Conservation (phyloP, 2,797 vertebrate genomes). For the Botia almorhae region DNA sequence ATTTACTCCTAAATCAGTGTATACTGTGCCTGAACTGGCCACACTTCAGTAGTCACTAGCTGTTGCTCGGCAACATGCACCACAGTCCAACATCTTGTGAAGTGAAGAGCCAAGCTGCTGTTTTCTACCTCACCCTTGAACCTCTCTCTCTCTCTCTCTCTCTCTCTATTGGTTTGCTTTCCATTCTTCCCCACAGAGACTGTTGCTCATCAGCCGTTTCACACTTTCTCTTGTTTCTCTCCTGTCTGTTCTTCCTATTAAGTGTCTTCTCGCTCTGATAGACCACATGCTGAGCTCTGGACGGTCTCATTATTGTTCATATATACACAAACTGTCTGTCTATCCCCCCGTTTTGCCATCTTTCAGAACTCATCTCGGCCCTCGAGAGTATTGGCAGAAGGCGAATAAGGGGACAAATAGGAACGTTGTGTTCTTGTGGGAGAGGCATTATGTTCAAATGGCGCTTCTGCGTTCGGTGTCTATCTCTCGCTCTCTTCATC, state of each 20-base stretch:
- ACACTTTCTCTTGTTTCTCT: constrained; percentile 16
- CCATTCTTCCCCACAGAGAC: constrained; percentile 33
- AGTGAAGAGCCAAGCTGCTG: constrained; percentile 68
- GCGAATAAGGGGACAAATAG: constrained; percentile 51
- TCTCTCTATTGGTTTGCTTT: constrained; percentile 26
- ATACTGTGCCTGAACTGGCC: constrained; percentile 65
- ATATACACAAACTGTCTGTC: constrained; percentile 32
- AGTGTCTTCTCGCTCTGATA: constrained; percentile 20
- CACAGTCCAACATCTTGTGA: constrained; percentile 77
- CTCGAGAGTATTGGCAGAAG: constrained; percentile 38
- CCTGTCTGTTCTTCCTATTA: constrained; percentile 31
- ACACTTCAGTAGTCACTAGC: constrained; percentile 75
- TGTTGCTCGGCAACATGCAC: constrained; percentile 84
- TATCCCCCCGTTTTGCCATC: not conserved
- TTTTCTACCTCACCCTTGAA: constrained; percentile 64
- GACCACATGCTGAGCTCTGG: constrained; percentile 18
- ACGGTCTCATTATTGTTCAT: constrained; percentile 40
- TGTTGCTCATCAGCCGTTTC: constrained; percentile 18
- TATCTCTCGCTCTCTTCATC: constrained; percentile 29
- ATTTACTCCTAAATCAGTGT: constrained; percentile 74
- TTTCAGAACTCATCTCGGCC: constrained; percentile 11
- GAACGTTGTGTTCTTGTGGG: constrained; percentile 52
- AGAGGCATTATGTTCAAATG: constrained; percentile 48
- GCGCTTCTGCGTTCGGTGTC: constrained; percentile 29
- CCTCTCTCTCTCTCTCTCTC: constrained; percentile 59